Evolutionary conservation across 2,888 invertebrate genomes (phyloP).

Genomic region (Nezara viridula): DNA sequence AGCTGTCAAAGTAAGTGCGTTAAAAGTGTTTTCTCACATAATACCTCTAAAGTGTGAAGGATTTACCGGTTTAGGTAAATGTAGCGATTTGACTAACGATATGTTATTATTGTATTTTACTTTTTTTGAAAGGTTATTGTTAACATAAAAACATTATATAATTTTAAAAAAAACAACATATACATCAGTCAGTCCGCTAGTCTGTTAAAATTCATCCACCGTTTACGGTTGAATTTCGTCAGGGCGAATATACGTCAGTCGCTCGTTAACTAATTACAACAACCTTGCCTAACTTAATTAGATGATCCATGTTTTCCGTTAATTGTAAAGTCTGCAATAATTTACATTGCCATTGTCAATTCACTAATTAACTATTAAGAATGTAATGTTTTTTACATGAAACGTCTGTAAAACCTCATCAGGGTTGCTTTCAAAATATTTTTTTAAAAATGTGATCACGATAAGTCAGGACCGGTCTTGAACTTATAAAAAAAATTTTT

Average conservation of each 20-base stretch:
- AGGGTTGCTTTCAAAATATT: no score
- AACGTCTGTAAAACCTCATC: background rate
- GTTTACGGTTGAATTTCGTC: background rate
- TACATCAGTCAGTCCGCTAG: background rate
- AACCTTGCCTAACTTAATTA: background rate
- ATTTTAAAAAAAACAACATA: background rate
- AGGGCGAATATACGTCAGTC: background rate
- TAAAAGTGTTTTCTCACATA: no score
- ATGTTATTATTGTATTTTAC: no score
- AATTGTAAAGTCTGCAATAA: background rate
- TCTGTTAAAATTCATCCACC: background rate
- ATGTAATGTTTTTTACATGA: conserved; percentile 3
- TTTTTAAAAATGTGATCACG: no score
- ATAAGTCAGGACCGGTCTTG: no score
- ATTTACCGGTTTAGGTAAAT: no score
- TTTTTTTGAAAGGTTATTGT: no score
- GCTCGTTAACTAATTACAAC: conserved; percentile 17
- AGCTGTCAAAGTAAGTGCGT: no score
- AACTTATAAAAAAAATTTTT: no score
- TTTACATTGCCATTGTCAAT: background rate
- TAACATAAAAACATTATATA: no score
- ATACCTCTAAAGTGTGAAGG: no score
- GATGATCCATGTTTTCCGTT: background rate
- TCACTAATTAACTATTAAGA: conserved; percentile 1
- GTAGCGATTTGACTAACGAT: no score